Percentiles rank a stretch among this genome's conserved stretches.
Conservation (phyloP, 1,140 invertebrate species). For the Drosophila subpulchrella region DNA sequence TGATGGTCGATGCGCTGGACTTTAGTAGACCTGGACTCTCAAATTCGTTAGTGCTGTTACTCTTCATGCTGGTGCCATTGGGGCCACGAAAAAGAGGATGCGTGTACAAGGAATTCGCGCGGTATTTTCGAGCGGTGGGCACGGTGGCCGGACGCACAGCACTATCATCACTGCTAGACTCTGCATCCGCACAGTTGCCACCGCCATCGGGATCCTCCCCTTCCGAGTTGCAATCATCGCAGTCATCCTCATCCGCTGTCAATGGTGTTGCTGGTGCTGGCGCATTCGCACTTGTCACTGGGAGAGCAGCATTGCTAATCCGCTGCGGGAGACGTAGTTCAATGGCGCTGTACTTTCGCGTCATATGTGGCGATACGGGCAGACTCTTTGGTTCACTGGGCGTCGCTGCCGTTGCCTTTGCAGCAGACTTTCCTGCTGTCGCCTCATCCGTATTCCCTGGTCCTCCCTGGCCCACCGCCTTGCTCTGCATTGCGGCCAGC, state of each 20-base stretch:
- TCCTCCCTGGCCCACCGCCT: constrained; percentile 15
- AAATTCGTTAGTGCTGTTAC: constrained; percentile 40
- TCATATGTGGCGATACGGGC: constrained; percentile 85
- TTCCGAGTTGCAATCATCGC: constrained; percentile 71
- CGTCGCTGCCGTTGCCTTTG: constrained; percentile 10
- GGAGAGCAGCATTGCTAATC: constrained; percentile 27
- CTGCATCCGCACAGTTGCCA: constrained; percentile 78
- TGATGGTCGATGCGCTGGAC: constrained; percentile 46
- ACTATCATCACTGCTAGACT: constrained; percentile 81
- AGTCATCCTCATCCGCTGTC: constrained; percentile 57
- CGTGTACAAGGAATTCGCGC: constrained; percentile 79
- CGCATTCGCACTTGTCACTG: constrained; percentile 11
- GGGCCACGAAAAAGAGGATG: constrained; percentile 65
- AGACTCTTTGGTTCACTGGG: constrained; percentile 85
- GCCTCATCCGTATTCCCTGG: constrained; percentile 29
- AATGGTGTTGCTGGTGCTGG: constrained; percentile 1
- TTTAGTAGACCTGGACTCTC: constrained; percentile 41
- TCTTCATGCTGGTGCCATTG: constrained; percentile 58
- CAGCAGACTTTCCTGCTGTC: constrained; percentile 1
- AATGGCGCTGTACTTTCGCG: constrained; percentile 75
- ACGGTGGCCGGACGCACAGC: constrained; percentile 62
- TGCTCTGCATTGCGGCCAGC: constrained; percentile 66
- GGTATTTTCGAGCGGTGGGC: constrained; percentile 69
- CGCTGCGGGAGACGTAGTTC: constrained; percentile 68
- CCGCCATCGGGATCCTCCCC: constrained; percentile 75